phyloP scores from a whole-genome alignment of 2,888 invertebrate genomes.

The Brachyopa scutellaris region DNA sequence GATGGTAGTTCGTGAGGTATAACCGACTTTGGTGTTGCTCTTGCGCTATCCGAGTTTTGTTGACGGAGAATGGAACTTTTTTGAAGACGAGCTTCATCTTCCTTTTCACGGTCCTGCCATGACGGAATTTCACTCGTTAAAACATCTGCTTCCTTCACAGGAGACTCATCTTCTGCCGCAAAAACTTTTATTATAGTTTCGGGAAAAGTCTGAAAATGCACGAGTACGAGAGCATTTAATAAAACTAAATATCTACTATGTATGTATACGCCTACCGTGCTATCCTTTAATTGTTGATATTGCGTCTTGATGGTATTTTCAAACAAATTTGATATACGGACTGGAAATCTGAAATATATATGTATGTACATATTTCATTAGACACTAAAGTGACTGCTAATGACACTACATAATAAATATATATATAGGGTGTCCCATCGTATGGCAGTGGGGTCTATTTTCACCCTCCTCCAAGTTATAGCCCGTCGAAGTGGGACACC shows the following conservation, averaged over 20 bases:
- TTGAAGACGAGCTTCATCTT: neutral
- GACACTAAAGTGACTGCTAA: too few species aligned
- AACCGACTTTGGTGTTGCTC: neutral
- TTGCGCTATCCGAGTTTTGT: constrained; percentile 11
- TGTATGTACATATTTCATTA: too few species aligned
- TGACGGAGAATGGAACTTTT: constrained; percentile 5
- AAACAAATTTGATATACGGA: constrained; percentile 6
- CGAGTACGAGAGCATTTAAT: too few species aligned
- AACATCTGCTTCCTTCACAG: neutral
- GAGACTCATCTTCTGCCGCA: constrained; percentile 26
- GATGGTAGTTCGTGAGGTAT: neutral
- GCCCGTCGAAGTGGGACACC: too few species aligned
- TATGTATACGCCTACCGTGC: constrained; percentile 36
- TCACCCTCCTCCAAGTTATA: too few species aligned
- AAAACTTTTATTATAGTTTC: too few species aligned
- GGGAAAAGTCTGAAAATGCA: constrained; percentile 33
- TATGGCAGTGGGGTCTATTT: too few species aligned
- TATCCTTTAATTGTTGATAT: constrained; percentile 8
- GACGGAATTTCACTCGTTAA: neutral
- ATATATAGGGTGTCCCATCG: too few species aligned
- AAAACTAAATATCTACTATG: too few species aligned
- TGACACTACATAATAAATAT: too few species aligned
- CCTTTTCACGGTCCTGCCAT: neutral
- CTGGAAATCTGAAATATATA: constrained; percentile 36
- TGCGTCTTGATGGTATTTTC: constrained; percentile 20